phyloP scores from a whole-genome alignment of 2,113 vertebrate genomes.

The Pelodiscus sinensis region DNA sequence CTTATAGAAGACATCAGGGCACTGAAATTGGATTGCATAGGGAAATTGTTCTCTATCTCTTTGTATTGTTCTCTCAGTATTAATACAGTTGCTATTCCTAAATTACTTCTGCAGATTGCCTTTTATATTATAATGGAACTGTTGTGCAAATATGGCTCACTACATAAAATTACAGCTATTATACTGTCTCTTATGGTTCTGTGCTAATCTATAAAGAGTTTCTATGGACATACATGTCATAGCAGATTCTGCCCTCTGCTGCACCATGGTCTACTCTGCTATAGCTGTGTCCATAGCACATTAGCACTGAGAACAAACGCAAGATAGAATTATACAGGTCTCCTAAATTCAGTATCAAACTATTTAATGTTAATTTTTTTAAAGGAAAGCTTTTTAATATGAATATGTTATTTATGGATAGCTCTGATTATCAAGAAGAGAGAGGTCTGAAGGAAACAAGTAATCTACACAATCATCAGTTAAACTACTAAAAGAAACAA shows the following conservation, averaged over 20 bases:
- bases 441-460: background rate
- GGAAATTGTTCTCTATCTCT: conserved; percentile 71
- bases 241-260: conserved; percentile 69
- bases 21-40: conserved; percentile 31
- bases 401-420: background rate
- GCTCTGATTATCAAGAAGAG: background rate
- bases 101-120: conserved; percentile 75
- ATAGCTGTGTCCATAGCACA: background rate
- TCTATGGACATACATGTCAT: background rate
- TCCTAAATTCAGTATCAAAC: conserved; percentile 52
- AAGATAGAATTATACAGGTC: background rate
- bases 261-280: conserved; percentile 36
- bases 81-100: conserved; percentile 60
- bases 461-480: background rate
- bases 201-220: conserved; percentile 40
- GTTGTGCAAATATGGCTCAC: conserved; percentile 71
- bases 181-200: conserved; percentile 36
- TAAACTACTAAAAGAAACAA: background rate
- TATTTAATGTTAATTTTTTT: background rate
- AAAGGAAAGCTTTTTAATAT: conserved; percentile 10
- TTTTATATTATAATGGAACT: conserved; percentile 72
- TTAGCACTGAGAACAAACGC: conserved; percentile 19
- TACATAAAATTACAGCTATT: conserved; percentile 70
- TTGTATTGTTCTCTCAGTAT: conserved; percentile 42
- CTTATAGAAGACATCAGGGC: conserved; percentile 58